A percentile compares a stretch with the other conserved stretches of the same genome.
Evolutionary conservation across 2,888 invertebrate genomes (phyloP).

Genomic region (Euclidia mi): DNA sequence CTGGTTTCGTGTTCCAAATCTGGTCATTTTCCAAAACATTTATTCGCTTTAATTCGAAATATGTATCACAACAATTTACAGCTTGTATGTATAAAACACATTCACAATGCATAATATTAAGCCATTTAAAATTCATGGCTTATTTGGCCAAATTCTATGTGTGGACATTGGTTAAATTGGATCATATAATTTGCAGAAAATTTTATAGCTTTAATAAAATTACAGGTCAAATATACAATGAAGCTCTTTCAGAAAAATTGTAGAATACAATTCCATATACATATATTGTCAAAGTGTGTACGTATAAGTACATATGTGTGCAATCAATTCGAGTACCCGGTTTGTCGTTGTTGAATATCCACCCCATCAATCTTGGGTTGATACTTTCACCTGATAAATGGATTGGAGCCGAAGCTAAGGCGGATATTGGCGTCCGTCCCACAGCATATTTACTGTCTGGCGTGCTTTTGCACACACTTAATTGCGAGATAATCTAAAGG

Average conservation of each 20-base stretch:
- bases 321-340: slow-evolving; percentile 50
- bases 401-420: slow-evolving; percentile 58
- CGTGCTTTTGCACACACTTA: slow-evolving; percentile 28
- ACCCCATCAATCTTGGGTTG: slow-evolving; percentile 67
- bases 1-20: no score
- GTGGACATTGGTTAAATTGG: no score
- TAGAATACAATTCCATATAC: neutral
- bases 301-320: slow-evolving; percentile 22
- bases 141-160: no score
- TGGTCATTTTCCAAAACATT: no score
- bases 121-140: no score
- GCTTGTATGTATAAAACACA: no score
- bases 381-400: slow-evolving; percentile 64
- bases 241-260: no score
- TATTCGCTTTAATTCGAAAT: no score
- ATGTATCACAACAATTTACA: no score
- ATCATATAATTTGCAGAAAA: no score
- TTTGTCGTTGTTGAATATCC: slow-evolving; percentile 52
- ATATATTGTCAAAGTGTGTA: neutral
- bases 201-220: no score
- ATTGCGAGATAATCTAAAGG: neutral
- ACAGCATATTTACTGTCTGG: slow-evolving; percentile 22
- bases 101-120: no score
- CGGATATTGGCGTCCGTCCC: slow-evolving; percentile 58
- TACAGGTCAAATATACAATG: neutral